Evolutionary conservation across 2,113 vertebrate species (phyloP), one percentile per base, ranked within the genome.

Genomic region (Chamaea fasciata): DNA sequence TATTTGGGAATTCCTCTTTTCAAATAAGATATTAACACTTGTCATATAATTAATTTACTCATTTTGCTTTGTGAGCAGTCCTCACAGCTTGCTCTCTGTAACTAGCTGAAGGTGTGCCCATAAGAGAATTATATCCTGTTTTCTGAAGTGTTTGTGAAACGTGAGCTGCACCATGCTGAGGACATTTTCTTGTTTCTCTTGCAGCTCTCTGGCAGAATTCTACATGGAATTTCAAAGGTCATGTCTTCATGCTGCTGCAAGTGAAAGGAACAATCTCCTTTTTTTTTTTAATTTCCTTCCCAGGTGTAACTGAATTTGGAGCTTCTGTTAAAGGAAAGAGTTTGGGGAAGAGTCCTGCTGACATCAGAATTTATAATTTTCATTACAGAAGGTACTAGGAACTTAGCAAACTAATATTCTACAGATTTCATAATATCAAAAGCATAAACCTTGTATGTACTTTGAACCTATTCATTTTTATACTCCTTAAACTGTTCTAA

Each of bases 21-120:
- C 42, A 94, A 96, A 78, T 80, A 90, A 95, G 88, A 92, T 65
- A 79, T 84, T 93, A 90, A 53, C 47, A 57, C 68, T 94, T 91
- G 81, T 69, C 65, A 90, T 77, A 70, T 83, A 86, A 81, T 75
- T 91, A 87, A 75, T 94, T 94, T 92, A 57, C 55, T 75, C 35
- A 64, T 76, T 84, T 91, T 67, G 71, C 55, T 81, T 80, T 78
- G 46, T 69, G 57, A 92, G 71, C 42, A 49, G 42, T 83, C 46
- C 50, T 79, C 74, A 84, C 83, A 94, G 93, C 83, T 86, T 94
- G 79, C 26, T 90, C 13, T 79, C 70, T 81, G 27, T 73, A 95
- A 81, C 27, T 52, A 77, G 53, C 8, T 76, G 74, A 95, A 57
- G 62, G 60, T 20, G 22, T 7, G 1, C 93, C 71, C 70, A 80